phyloP scores from a whole-genome alignment of 2,797 vertebrate genomes.

The Mareca strepera region DNA sequence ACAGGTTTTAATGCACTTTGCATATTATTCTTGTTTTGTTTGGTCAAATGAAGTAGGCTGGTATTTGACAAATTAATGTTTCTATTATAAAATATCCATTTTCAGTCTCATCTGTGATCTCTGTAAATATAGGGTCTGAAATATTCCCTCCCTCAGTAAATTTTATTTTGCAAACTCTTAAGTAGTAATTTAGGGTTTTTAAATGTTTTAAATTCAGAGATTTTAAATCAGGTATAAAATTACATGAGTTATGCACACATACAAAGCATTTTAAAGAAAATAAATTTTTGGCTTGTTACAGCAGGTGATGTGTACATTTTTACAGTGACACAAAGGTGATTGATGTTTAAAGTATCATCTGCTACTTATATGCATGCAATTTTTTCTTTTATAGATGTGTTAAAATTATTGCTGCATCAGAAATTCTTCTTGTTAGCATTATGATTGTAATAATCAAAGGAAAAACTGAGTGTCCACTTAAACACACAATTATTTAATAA shows the following conservation, averaged over 20 bases:
- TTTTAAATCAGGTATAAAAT: not conserved
- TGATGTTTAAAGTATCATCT: not conserved
- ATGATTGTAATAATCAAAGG: not conserved
- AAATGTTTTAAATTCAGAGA: not conserved
- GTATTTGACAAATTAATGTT: not conserved
- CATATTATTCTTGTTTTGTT: not conserved
- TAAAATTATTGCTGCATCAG: not conserved
- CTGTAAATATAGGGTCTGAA: not conserved
- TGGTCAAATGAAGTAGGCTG: not conserved
- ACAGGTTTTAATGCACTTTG: not conserved
- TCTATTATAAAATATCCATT: not conserved
- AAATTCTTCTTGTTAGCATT: not conserved
- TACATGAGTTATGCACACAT: not conserved
- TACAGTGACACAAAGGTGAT: not conserved
- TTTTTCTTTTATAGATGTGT: not conserved
- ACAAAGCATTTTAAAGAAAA: not conserved
- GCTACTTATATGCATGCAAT: not conserved
- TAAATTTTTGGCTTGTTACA: not conserved
- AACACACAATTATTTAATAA: not conserved
- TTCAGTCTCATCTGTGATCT: not conserved
- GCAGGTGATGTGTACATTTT: not conserved
- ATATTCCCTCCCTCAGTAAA: not conserved
- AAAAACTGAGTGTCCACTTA: not conserved
- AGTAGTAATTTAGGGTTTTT: not conserved
- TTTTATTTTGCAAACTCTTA: not conserved